Percentiles rank a stretch among this genome's conserved stretches.
phyloP scores from a whole-genome alignment of 2,797 vertebrate genomes.

The Thaleichthys pacificus region DNA sequence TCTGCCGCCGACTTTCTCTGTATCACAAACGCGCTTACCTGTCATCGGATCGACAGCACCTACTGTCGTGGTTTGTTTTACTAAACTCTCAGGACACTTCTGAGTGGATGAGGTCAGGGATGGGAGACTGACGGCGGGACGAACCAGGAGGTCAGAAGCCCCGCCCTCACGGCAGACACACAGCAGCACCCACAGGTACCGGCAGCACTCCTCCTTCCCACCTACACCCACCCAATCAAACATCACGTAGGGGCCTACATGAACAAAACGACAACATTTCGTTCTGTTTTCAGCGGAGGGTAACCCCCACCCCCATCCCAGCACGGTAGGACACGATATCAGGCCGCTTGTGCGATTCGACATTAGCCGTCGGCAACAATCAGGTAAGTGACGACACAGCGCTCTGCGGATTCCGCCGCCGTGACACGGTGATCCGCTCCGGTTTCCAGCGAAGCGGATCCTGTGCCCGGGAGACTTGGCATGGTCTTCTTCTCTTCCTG shows the following conservation, averaged over 20 bases:
- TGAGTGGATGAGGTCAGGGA: background rate
- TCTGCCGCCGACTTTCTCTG: background rate
- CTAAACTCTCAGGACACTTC: background rate
- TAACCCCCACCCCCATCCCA: background rate
- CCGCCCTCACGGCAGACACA: no score
- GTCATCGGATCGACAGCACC: no score
- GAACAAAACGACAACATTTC: background rate
- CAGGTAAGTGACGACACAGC: slow-evolving; percentile 45
- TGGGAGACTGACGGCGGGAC: background rate
- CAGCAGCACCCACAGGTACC: no score
- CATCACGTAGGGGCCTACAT: no score
- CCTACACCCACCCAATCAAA: no score
- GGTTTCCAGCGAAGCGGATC: slow-evolving; percentile 4
- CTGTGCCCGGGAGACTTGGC: slow-evolving; percentile 19
- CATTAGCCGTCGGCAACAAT: background rate
- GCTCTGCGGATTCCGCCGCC: slow-evolving; percentile 40
- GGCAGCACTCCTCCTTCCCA: no score
- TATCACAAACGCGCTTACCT: no score
- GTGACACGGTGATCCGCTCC: slow-evolving; percentile 36
- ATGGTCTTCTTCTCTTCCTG: slow-evolving; percentile 42
- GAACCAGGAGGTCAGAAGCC: no score
- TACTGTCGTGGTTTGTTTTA: background rate
- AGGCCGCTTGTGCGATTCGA: background rate
- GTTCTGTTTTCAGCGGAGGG: no score
- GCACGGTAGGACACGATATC: background rate